phyloP scores from a whole-genome alignment of 2,113 vertebrate species.

The Hoplias malabaricus region DNA sequence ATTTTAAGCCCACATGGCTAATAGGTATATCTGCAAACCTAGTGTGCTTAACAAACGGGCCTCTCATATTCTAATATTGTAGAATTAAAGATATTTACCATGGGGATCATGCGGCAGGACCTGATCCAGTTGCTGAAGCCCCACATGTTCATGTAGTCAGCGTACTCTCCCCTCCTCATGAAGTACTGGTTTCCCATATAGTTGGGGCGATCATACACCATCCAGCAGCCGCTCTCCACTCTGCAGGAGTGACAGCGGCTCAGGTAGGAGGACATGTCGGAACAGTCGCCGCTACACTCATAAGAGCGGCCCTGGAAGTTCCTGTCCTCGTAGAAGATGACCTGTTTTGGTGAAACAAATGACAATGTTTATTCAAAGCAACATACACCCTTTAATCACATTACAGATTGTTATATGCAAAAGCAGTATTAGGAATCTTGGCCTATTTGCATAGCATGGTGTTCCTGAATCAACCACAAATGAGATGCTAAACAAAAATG shows the following conservation, averaged over 20 bases:
- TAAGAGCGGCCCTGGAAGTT: slow-evolving; percentile 69
- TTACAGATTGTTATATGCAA: too few species aligned
- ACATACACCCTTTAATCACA: too few species aligned
- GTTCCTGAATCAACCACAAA: too few species aligned
- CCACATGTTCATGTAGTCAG: slow-evolving; percentile 7
- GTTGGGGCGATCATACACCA: slow-evolving; percentile 65
- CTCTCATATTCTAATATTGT: too few species aligned
- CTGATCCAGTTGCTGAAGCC: slow-evolving; percentile 24
- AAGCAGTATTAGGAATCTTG: too few species aligned
- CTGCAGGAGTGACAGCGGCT: slow-evolving; percentile 63
- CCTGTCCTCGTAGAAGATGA: slow-evolving; percentile 70
- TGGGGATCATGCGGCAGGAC: neutral
- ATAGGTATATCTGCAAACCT: too few species aligned
- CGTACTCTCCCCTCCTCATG: slow-evolving; percentile 63
- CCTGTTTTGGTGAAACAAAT: slow-evolving; percentile 43
- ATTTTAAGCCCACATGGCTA: too few species aligned
- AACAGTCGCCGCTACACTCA: slow-evolving; percentile 63
- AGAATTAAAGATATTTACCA: neutral
- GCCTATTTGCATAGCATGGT: too few species aligned
- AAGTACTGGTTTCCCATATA: slow-evolving; percentile 69
- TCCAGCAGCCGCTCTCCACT: slow-evolving; percentile 67
- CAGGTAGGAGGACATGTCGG: slow-evolving; percentile 62
- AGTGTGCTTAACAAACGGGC: too few species aligned
- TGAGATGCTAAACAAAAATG: too few species aligned
- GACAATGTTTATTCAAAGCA: too few species aligned